Conservation (phyloP, 1,140 invertebrate genomes). For the Dysdera silvatica region DNA sequence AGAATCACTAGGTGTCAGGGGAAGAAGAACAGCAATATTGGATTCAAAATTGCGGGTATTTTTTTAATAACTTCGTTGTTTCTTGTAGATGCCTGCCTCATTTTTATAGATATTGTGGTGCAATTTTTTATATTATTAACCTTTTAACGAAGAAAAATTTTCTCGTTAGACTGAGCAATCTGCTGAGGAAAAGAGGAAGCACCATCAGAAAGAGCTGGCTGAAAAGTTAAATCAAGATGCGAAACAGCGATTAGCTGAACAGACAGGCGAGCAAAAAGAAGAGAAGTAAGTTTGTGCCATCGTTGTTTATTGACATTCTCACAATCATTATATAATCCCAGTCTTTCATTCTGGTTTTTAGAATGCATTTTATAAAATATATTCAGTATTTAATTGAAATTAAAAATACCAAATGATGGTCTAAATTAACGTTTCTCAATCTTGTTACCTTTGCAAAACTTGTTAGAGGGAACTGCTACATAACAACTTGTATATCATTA, state of each 20-base stretch:
- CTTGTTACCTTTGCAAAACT: too few relatives aligned
- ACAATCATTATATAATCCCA: too few relatives aligned
- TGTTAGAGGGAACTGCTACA: too few relatives aligned
- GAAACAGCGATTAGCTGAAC: constrained; percentile 77
- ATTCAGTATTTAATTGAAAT: too few relatives aligned
- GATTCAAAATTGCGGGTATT: constrained; percentile 83
- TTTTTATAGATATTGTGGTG: constrained; percentile 2
- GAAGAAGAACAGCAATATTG: constrained; percentile 85
- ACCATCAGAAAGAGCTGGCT: constrained; percentile 92
- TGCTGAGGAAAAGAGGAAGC: constrained; percentile 91
- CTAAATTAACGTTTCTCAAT: too few relatives aligned
- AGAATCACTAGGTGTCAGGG: constrained; percentile 65
- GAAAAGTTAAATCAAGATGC: constrained; percentile 85
- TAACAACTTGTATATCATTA: too few relatives aligned
- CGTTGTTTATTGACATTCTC: too few relatives aligned
- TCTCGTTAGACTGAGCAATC: constrained; percentile 69
- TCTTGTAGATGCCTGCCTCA: background rate
- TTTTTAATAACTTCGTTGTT: background rate
- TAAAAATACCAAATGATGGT: too few relatives aligned
- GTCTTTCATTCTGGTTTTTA: too few relatives aligned
- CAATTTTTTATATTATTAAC: background rate
- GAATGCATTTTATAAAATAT: too few relatives aligned
- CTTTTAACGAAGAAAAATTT: constrained; percentile 14
- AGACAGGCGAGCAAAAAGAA: constrained; percentile 67
- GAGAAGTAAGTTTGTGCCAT: constrained; percentile 62